A percentile compares a stretch with the other conserved stretches of the same genome.
These are phyloP conservation scores for Stegastes partitus DNA, from an alignment of 2,113 vertebrate genomes.

Conservation along the genomic window DNA sequence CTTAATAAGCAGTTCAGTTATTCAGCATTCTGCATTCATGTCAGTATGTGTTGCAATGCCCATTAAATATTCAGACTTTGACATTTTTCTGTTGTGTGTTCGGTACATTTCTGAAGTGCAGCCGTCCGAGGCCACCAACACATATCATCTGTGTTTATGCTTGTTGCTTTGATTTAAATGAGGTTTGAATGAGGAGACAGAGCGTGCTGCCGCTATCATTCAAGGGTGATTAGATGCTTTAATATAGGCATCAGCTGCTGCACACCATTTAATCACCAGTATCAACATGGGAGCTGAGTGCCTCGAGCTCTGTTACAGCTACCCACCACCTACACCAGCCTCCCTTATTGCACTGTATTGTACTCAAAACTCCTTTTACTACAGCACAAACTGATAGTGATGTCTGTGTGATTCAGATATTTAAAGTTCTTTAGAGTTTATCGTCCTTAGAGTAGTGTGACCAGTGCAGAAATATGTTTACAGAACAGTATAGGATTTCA, in stretches of 20 bases:
- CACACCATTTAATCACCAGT: conserved; percentile 68
- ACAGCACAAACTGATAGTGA: background rate
- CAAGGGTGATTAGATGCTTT: conserved; percentile 75
- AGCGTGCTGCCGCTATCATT: conserved; percentile 57
- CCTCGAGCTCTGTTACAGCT: conserved; percentile 32
- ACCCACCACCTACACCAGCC: conserved; percentile 29
- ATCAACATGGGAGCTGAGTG: conserved; percentile 31
- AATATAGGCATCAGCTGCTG: conserved; percentile 77
- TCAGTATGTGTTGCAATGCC: conserved; percentile 43
- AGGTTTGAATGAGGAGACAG: conserved; percentile 58
- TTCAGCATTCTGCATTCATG: conserved; percentile 29
- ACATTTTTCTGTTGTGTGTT: conserved; percentile 54
- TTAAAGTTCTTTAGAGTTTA: background rate
- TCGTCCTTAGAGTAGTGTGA: too few species aligned
- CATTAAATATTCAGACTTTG: conserved; percentile 66
- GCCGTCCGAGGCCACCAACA: conserved; percentile 43
- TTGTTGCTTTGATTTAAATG: conserved; percentile 68
- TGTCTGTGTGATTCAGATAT: background rate
- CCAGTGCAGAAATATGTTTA: too few species aligned
- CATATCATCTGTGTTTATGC: conserved; percentile 58
- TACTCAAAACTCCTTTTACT: background rate
- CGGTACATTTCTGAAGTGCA: conserved; percentile 32
- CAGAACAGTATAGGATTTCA: too few species aligned
- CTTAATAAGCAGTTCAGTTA: conserved; percentile 54
- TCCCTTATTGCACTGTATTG: background rate